These are phyloP conservation scores for Pangasius djambal DNA, from an alignment of 2,797 vertebrate genomes.

Conservation along the genomic window DNA sequence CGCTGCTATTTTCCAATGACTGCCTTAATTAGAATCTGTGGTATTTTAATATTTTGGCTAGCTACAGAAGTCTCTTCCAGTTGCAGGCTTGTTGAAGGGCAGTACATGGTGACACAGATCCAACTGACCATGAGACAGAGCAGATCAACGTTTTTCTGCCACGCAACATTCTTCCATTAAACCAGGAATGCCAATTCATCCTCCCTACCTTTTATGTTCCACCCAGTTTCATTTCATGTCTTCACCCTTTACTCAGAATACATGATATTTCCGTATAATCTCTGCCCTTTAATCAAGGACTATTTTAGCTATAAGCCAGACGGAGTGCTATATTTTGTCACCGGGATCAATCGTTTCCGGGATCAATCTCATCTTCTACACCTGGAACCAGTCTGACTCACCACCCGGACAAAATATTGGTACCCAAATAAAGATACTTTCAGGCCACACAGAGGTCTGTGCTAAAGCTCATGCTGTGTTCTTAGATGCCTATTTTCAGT, in stretches of 20 bases:
- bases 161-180: background rate
- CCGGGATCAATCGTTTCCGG: background rate
- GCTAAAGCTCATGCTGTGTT: slow-evolving; percentile 4
- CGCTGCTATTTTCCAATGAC: background rate
- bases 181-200: slow-evolving; percentile 11
- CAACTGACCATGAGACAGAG: background rate
- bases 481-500: slow-evolving; percentile 17
- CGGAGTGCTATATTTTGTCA: background rate
- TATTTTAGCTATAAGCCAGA: slow-evolving; percentile 6
- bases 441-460: background rate
- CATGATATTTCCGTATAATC: background rate
- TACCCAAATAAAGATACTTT: background rate
- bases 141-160: background rate
- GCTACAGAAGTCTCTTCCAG: background rate
- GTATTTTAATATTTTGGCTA: background rate
- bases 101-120: background rate
- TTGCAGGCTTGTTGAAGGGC: background rate
- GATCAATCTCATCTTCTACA: background rate
- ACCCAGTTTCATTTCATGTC: slow-evolving; percentile 4
- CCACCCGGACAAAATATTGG: background rate
- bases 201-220: background rate
- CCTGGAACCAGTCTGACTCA: background rate
- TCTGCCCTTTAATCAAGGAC: slow-evolving; percentile 19
- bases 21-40: background rate
- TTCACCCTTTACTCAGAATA: background rate